A percentile compares a stretch with the other conserved stretches of the same genome.
Conservation (phyloP, 2,797 vertebrate species). For the Octomys mimax region DNA sequence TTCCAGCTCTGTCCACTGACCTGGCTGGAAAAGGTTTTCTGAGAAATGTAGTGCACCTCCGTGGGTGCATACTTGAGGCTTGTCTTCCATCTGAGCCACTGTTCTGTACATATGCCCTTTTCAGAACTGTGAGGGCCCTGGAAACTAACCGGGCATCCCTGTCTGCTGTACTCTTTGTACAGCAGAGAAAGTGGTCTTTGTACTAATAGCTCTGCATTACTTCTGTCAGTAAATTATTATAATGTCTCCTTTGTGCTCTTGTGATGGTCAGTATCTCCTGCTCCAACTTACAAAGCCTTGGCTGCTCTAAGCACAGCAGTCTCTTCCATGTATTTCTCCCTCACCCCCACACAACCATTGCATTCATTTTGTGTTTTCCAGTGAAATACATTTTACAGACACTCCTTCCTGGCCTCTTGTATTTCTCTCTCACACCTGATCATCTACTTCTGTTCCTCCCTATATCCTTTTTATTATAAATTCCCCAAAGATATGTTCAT, state of each 20-base stretch:
- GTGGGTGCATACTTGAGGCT: not conserved
- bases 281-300: not conserved
- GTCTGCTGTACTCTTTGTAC: not conserved
- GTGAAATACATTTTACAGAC: not conserved
- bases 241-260: not conserved
- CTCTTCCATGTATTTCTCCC: accelerated
- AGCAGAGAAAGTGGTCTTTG: not conserved
- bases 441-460: not conserved
- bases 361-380: not conserved
- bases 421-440: not conserved
- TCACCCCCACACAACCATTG: accelerated
- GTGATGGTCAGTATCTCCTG: not conserved
- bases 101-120: not conserved
- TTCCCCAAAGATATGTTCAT: constrained; percentile 75
- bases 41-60: not conserved
- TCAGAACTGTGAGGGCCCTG: not conserved
- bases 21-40: accelerated
- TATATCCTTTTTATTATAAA: not conserved
- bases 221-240: not conserved
- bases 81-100: not conserved
- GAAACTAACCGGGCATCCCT: not conserved
- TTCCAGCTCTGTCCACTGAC: not conserved
- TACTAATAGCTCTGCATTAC: too few relatives aligned
- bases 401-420: not conserved
- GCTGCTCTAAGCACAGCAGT: not conserved